Evolutionary conservation across 53 echinoderm and acorn worm species (phyloP), one percentile per base, ranked within the genome.

Genomic region (Holothuria leucospilota): DNA sequence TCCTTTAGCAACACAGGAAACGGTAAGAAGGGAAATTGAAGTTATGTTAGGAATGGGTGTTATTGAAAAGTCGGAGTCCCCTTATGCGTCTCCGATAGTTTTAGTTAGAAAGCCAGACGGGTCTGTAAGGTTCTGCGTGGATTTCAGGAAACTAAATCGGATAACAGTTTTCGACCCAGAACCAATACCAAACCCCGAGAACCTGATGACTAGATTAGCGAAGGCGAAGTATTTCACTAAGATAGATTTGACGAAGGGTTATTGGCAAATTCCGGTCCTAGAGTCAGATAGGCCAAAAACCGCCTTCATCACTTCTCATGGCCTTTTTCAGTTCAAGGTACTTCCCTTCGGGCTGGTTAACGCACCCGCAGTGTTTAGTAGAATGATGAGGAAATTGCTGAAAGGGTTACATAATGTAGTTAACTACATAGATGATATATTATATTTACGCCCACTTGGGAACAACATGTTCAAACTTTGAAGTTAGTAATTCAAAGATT

Each of bases 11-110:
- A 80, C 75, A 34, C 71, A 67, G 20, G 72, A 71, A 49, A 77
- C 60, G 14, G 67, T 88, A 12, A 72, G 52, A 68, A 67, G 63
- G 63, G 93, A 90, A 42, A 70, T 81, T 13, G 59, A 71, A 18
- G 42, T 21, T 20, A 88, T 88, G 82, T 16, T 88, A 18, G 18
- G 34, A 20, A 82, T 82, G 83, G 82, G 88, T 10, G 74, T 80
- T 62, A 82, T 88, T 11, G 88, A 89, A 71, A 87, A 82, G 20
- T 92, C 92, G 2, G 53, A 85, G 20, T 92, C 90, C 0, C 90
- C 92, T 3, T 95, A 88, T 40, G 86, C 92, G 6, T 87, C 92
- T 7, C 94, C 94, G 0, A 82, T 90, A 12, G 94, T 94, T 4
- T 13, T 92, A 8, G 90, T 90, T 0, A 84, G 70, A 20, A 94